Base-by-base conservation (phyloP, 2,113 vertebrate genomes). In the Sula dactylatra region DNA sequence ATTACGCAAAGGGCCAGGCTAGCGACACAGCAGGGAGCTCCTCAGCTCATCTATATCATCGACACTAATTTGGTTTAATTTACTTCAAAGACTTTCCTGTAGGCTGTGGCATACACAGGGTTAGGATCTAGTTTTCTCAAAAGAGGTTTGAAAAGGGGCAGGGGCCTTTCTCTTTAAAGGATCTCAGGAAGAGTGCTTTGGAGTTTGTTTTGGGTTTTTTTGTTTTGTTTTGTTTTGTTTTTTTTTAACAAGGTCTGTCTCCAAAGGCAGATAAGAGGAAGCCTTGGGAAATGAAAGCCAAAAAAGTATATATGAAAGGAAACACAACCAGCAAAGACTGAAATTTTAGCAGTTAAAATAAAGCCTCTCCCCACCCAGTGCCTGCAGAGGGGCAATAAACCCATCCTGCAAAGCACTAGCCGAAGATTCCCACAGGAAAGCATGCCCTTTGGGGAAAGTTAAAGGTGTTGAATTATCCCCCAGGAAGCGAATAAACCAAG, bases 41-140 rank as follows among this genome's bases (percentile, higher is more conserved):
- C 79, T 72, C 83, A 59, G 92, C 96, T 88, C 97, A 72, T 96
- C 95, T 90, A 11, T 91, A 96, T 96, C 94, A 97, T 50, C 80
- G 96, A 72, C 94, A 93, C 95, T 98, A 98, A 98, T 98, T 98
- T 95, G 95, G 97, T 82, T 96, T 96, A 89, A 97, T 98, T 97
- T 71, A 95, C 96, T 97, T 97, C 97, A 98, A 96, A 97, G 94
- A 17, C 66, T 71, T 88, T 91, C 94, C 83, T 66, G 92, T 78
- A 61, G 81, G 81, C 82, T 85, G 59, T 24, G 52, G 80, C 2
- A 0, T 56, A 50, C 0, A 40, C 38, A 50, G 76, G 24, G 40
- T 5, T 88, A 67, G 54, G 70, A 66, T 89, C 85, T 77, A 7
- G 82, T 82, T 77, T 49, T 78, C 90, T 92, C 90, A 34, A 56